A percentile compares a stretch with the other conserved stretches of the same genome.
Evolutionary conservation across 2,113 vertebrate genomes (phyloP).

Genomic region (Psettodes erumei): DNA sequence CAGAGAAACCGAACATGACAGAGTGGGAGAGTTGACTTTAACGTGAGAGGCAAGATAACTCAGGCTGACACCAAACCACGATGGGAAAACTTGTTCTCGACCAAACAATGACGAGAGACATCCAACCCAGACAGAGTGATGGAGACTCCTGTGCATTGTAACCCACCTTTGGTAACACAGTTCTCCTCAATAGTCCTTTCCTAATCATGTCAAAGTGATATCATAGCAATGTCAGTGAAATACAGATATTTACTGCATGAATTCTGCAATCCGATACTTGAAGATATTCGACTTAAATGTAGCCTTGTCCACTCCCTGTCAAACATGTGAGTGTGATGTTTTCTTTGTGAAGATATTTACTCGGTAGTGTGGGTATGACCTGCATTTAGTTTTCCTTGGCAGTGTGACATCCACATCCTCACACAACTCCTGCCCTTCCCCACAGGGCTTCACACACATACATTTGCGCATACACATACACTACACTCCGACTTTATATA

Average conservation of each 20-base stretch:
- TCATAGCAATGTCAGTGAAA: not conserved
- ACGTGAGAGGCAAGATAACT: constrained; percentile 5
- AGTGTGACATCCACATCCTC: constrained; percentile 56
- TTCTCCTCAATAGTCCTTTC: not conserved
- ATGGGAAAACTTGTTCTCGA: not conserved
- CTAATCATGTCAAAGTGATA: not conserved
- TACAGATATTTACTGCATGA: not conserved
- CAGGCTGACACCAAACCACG: constrained; percentile 28
- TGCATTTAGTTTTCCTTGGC: constrained; percentile 58
- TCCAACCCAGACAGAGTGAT: not conserved
- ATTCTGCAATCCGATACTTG: not conserved
- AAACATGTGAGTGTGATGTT: constrained; percentile 12
- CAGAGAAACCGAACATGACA: constrained; percentile 5
- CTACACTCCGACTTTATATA: constrained; percentile 1
- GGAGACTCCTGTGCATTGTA: constrained; percentile 5
- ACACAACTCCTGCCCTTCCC: constrained; percentile 38
- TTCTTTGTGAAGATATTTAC: constrained; percentile 37
- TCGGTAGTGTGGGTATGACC: constrained; percentile 59
- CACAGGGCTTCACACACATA: constrained; percentile 37
- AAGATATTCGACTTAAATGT: not conserved
- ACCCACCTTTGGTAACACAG: not conserved
- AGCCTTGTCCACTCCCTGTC: not conserved
- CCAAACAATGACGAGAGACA: not conserved
- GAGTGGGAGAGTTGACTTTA: constrained; percentile 27
- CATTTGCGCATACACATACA: not conserved